These are phyloP conservation scores for Lanistes nyassanus DNA, from an alignment of 1,140 invertebrate species.

Conservation along the genomic window DNA sequence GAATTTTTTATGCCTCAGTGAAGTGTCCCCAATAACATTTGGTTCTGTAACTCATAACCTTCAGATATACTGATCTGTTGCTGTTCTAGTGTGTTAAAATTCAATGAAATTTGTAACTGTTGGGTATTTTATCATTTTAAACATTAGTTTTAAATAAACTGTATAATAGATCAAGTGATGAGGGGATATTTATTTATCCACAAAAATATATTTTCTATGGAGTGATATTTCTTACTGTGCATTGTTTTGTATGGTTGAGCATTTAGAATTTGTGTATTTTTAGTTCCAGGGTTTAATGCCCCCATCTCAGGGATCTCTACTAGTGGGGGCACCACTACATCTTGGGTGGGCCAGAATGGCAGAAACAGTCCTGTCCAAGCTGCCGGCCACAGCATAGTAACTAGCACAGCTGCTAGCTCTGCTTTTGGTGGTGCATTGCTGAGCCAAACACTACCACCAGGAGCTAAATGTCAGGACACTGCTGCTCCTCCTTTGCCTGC, in stretches of 20 bases:
- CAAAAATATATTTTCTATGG: no score
- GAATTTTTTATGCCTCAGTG: no score
- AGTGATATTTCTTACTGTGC: no score
- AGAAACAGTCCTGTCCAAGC: slow-evolving; percentile 27
- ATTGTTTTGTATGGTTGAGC: background rate
- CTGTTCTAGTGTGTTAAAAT: no score
- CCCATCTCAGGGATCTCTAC: background rate
- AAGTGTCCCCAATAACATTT: no score
- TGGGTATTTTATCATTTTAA: no score
- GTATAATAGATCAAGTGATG: no score
- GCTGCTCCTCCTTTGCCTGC: background rate
- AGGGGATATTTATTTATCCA: no score
- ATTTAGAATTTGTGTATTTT: slow-evolving; percentile 14
- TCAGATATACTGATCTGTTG: no score
- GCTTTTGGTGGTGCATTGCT: background rate
- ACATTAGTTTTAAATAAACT: no score
- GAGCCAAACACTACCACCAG: background rate
- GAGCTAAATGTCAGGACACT: background rate
- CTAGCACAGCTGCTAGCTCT: slow-evolving; percentile 18
- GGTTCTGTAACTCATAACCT: no score
- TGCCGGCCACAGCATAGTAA: background rate
- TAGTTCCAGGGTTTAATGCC: slow-evolving; percentile 21
- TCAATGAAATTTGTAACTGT: no score
- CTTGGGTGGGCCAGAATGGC: slow-evolving; percentile 20
- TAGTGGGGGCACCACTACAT: background rate